Base-by-base conservation (phyloP, 2,797 vertebrate species). In the Sebastes nivosus region DNA sequence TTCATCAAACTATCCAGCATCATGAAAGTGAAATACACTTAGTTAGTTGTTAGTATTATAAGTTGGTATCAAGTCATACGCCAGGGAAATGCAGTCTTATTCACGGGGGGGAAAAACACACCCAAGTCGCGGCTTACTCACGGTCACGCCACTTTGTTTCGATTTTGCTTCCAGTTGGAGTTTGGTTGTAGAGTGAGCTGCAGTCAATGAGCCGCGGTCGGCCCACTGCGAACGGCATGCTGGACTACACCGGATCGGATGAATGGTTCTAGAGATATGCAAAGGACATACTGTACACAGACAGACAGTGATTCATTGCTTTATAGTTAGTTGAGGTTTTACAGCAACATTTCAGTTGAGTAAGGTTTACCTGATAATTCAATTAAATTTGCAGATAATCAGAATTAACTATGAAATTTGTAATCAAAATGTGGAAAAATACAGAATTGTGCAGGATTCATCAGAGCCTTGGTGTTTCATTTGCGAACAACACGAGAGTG, bases 401-500 rank as follows among this genome's bases (percentile, higher is more conserved):
- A 18, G 4, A 74, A 72, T 72, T 24, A 8, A 46, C 24, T 67
- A 25, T 30, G 11, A 42, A 67, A 52, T 7, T 32, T 54, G 34
- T 13, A 12, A 72, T 61, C 8, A 60, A 66, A 38, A 59, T 24
- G 25, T 24, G 5, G 3, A 68, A 30, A 32, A 58, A 63, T 22
- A 7, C n/a, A 58, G 22, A 54, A 24, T 14, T 75, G 36, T 83
- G 61, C 71, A 10, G 30, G n/a, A 59, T 20, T n/a, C 25, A 27
- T 42, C 1, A 3, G 42, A 46, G 22, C 24, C 1, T 32, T 38
- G n/a, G 29, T 58, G 22, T 78, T 76, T 77, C 54, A 22, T 55
- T 65, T 65, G 34, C 67, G 60, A 81, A 27, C 7, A 72, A 65
- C 60, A 12, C 60, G 46, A 79, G 34, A 38, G 60, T 20, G 66